phyloP scores from a whole-genome alignment of 2,797 vertebrate genomes.

The Capromys pilorides region DNA sequence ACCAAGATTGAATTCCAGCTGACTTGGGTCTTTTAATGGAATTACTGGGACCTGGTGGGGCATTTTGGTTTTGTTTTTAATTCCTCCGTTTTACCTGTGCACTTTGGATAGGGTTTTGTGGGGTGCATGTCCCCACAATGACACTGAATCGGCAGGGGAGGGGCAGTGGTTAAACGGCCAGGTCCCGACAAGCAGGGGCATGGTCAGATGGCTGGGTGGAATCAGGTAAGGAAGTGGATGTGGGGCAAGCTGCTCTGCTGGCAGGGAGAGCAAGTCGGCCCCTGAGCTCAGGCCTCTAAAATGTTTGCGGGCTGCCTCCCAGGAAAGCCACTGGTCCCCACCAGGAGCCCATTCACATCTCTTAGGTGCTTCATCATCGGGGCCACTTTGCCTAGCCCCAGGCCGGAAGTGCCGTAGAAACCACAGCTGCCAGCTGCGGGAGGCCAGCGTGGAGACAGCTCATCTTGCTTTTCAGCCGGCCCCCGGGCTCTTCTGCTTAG shows the following conservation, averaged over 20 bases:
- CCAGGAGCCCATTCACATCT: neutral
- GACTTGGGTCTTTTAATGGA: neutral
- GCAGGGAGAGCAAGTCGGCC: neutral
- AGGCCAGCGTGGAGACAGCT: neutral
- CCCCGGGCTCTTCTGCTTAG: neutral
- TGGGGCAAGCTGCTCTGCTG: neutral
- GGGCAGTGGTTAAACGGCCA: neutral
- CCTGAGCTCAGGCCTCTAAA: neutral
- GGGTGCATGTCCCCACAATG: neutral
- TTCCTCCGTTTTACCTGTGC: neutral
- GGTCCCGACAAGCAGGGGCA: neutral
- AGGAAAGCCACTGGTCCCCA: rapidly evolving
- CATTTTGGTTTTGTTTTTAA: neutral
- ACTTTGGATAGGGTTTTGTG: neutral
- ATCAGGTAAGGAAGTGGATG: neutral
- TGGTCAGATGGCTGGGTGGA: rapidly evolving
- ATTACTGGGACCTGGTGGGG: rapidly evolving
- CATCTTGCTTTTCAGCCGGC: neutral
- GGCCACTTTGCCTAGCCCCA: neutral
- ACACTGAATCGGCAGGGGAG: neutral
- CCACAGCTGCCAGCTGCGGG: neutral
- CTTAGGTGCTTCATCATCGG: rapidly evolving
- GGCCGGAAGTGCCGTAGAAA: rapidly evolving
- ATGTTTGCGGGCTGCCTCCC: neutral
- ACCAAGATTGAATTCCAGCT: rapidly evolving